Evolutionary conservation across 2,113 vertebrate genomes (phyloP).

Genomic region (Sorex araneus): DNA sequence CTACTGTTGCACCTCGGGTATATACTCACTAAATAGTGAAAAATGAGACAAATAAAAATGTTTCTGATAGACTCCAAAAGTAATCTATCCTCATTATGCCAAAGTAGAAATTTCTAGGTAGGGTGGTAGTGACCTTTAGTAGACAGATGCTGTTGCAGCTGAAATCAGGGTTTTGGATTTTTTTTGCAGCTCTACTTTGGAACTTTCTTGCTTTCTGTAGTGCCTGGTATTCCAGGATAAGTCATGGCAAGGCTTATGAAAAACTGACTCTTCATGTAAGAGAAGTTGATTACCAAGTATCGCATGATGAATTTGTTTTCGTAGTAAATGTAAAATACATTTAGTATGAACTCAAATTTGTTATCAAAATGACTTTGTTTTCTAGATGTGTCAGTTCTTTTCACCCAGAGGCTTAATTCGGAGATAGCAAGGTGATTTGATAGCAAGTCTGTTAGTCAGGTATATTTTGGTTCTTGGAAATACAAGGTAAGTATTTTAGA

Average conservation of each 20-base stretch:
- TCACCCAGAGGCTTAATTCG: background rate
- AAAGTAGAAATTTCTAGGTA: background rate
- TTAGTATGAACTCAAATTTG: conserved; percentile 10
- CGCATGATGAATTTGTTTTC: background rate
- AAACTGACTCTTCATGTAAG: background rate
- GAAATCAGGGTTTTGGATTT: fast-evolving
- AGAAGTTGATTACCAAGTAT: background rate
- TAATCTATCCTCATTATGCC: background rate
- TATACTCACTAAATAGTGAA: background rate
- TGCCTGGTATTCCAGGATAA: conserved; percentile 6
- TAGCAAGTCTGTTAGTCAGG: background rate
- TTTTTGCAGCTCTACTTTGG: background rate
- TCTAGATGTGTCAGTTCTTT: background rate
- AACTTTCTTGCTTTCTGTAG: background rate
- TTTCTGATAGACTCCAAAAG: background rate
- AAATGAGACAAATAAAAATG: background rate
- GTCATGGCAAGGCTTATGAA: background rate
- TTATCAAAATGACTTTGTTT: background rate
- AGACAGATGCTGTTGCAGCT: background rate
- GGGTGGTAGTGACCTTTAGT: background rate
- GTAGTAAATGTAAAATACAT: background rate
- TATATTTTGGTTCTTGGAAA: background rate
- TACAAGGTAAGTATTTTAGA: background rate
- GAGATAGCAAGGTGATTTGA: background rate
- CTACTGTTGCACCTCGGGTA: background rate